Conservation (phyloP, 2,888 invertebrate genomes). For the Stenurella melanura region DNA sequence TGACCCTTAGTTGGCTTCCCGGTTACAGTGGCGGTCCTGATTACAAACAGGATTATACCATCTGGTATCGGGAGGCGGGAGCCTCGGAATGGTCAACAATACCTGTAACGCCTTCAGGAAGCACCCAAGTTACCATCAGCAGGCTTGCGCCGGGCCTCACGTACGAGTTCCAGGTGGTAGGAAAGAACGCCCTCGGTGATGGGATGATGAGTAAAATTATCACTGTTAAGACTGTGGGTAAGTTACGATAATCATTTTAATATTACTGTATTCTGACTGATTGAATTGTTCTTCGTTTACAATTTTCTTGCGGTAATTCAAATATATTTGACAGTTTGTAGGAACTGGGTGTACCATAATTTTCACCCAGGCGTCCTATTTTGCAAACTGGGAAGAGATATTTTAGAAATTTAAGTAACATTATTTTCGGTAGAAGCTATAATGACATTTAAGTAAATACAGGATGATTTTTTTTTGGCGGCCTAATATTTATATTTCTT, state of each 20-base stretch:
- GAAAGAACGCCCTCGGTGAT: constrained; percentile 95
- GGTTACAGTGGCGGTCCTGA: constrained; percentile 96
- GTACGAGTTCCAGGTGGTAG: constrained; percentile 97
- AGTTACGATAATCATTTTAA: constrained; percentile 66
- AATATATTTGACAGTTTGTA: too few species aligned
- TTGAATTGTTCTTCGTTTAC: too few species aligned
- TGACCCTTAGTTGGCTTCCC: constrained; percentile 94
- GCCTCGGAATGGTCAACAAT: constrained; percentile 94
- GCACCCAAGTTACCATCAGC: constrained; percentile 92
- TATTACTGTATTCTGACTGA: too few species aligned
- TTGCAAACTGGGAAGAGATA: too few species aligned
- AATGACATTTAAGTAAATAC: too few species aligned
- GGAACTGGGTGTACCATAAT: too few species aligned
- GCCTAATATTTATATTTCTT: too few species aligned
- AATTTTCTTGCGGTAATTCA: too few species aligned
- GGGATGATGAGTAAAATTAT: constrained; percentile 97
- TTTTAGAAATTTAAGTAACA: too few species aligned
- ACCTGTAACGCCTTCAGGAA: constrained; percentile 93
- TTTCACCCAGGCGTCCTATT: too few species aligned
- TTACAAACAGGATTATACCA: constrained; percentile 95
- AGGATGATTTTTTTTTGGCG: too few species aligned
- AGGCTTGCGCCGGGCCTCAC: constrained; percentile 91
- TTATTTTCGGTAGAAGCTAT: too few species aligned
- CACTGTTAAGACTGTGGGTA: constrained; percentile 92
- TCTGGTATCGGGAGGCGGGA: constrained; percentile 94